Conservation (phyloP, 2,113 vertebrate species). For the Chionis minor region DNA sequence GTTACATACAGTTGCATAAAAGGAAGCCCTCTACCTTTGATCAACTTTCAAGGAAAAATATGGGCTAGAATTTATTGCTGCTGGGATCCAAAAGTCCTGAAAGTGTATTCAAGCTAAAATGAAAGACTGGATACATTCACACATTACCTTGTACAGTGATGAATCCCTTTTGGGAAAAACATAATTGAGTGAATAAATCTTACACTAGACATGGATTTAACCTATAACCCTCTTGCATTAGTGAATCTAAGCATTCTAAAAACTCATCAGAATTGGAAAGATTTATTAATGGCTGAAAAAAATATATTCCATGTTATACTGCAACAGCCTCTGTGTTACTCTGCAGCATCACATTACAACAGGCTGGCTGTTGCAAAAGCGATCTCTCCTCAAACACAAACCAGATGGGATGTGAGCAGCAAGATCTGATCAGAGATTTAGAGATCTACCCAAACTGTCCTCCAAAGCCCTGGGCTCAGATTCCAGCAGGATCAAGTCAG, state of each 20-base stretch:
- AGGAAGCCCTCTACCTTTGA: not conserved
- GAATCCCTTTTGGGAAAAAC: not conserved
- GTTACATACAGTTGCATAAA: not conserved
- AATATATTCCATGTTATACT: not conserved
- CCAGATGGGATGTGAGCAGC: not conserved
- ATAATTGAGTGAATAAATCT: slow-evolving; percentile 38
- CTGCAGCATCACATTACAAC: not conserved
- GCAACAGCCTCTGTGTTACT: not conserved
- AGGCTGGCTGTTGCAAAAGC: not conserved
- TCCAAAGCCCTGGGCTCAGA: not conserved
- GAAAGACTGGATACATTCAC: not conserved
- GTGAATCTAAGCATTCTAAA: not conserved
- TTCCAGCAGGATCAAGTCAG: not conserved
- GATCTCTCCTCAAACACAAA: not conserved
- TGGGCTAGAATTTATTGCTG: not conserved
- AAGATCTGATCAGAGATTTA: not conserved
- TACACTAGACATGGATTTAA: slow-evolving; percentile 5
- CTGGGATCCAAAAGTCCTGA: not conserved
- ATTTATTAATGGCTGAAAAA: not conserved
- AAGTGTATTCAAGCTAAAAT: not conserved
- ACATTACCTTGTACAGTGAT: not conserved
- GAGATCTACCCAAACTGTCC: not conserved
- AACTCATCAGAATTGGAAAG: slow-evolving; percentile 13
- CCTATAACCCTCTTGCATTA: not conserved
- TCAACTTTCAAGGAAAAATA: slow-evolving; percentile 10